Conservation (phyloP, 2,113 vertebrate species). For the Oxyruncus cristatus region DNA sequence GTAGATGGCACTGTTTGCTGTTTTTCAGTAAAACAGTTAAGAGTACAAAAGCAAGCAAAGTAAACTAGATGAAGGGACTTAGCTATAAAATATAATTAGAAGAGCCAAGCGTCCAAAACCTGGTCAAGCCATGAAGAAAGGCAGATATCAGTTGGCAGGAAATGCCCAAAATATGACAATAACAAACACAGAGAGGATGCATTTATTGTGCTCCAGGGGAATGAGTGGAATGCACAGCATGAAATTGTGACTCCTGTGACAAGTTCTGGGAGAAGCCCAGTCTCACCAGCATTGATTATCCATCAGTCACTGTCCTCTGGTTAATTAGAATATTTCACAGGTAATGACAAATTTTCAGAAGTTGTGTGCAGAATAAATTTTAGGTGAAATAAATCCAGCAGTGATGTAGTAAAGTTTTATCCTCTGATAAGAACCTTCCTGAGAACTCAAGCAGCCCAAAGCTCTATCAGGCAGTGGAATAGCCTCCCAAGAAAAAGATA, state of each 20-base stretch:
- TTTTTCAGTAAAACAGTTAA: background rate
- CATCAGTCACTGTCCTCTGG: background rate
- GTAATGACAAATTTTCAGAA: background rate
- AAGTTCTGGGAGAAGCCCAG: background rate
- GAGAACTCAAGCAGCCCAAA: background rate
- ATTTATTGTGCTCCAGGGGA: background rate
- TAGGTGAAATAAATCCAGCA: background rate
- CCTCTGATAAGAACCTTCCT: background rate
- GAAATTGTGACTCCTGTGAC: background rate
- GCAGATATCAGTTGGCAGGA: background rate
- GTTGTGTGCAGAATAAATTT: background rate
- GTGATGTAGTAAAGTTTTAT: background rate
- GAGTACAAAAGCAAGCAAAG: background rate
- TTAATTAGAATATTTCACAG: background rate
- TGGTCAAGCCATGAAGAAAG: background rate
- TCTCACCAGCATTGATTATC: background rate
- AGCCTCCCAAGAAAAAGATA: background rate
- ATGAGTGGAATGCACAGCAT: background rate
- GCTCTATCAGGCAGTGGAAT: background rate
- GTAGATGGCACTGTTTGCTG: background rate
- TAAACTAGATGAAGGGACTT: background rate
- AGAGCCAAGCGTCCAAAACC: background rate
- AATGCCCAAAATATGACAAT: background rate
- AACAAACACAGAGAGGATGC: background rate
- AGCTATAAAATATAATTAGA: background rate